Evolutionary conservation across 2,113 vertebrate species (phyloP), one percentile per base, ranked within the genome.

Genomic region (Sisor rabdophorus): DNA sequence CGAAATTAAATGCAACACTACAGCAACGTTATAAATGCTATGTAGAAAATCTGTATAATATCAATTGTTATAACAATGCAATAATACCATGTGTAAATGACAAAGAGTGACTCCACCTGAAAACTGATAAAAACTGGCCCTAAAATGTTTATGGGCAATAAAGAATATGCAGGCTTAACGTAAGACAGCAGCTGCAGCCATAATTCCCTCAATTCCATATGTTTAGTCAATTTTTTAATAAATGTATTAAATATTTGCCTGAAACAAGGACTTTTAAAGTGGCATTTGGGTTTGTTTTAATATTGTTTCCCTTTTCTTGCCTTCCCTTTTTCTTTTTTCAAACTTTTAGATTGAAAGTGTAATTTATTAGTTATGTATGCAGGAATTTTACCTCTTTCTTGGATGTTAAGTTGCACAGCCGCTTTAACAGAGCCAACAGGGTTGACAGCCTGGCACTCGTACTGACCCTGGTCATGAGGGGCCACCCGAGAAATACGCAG

Each of bases 391-490:
- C 97, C 95, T 95, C 94, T 92, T 69, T 95, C 94, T 80, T 96
- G 95, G 44, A 99, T 92, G 0, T 85, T 93, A 79, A 99, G 89
- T 76, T 96, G 95, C 1, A 94, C 94, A 0, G 93, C 75, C 0
- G 90, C 81, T 61, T 84, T 89, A 52, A 93, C 93, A 0, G 94
- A 95, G 36, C 97, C 97, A 0, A 99, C 93, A 10, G 95, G 93
- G 86, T 93, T 99, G 82, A 98, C 93, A 0, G 96, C 97, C 86
- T 99, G 97, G 84, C 97, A 99, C 87, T 99, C 96, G 0, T 98
- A 99, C 86, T 98, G 95, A 55, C 96, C 96, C 86, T 98, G 96
- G 64, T 99, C 97, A 1, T 98, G 96, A 17, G 93, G 89, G 0
- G 95, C 96, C 20, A 98, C 94, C 0, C 89, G 89, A 5, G 93